Conservation (phyloP, 2,113 vertebrate species). For the Rhinolophus ferrumequinum region DNA sequence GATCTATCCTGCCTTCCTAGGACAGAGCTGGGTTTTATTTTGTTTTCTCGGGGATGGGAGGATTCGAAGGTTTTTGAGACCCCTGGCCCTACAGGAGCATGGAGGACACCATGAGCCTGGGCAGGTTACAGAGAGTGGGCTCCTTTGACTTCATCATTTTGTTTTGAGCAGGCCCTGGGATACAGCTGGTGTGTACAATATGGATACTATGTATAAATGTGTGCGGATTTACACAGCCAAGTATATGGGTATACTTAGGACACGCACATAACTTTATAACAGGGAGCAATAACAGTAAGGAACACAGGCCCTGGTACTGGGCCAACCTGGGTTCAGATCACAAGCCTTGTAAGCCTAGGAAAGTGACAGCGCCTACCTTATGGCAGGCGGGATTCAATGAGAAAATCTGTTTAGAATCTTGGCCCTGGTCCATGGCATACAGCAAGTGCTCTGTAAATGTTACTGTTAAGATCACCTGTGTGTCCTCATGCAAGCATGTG, state of each 20-base stretch:
- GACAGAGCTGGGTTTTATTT: neutral
- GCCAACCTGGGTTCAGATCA: neutral
- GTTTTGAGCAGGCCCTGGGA: neutral
- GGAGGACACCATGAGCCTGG: neutral
- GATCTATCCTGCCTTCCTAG: neutral
- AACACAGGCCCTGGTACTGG: neutral
- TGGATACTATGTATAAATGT: neutral
- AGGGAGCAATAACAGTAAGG: neutral
- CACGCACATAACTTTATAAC: neutral
- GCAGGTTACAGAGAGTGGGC: neutral
- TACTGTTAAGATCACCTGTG: neutral
- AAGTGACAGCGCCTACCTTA: neutral
- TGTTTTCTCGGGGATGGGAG: neutral
- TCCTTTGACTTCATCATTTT: neutral
- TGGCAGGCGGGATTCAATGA: neutral
- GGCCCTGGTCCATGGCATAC: neutral
- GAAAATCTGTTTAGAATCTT: slow-evolving; percentile 6
- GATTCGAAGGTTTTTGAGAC: neutral
- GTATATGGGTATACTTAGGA: neutral
- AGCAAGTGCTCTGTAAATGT: neutral
- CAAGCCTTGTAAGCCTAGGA: neutral
- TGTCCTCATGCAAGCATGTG: neutral
- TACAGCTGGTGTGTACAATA: neutral
- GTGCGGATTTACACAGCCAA: neutral
- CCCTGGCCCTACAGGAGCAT: no score